Conservation (phyloP, 53 echinoderm and acorn worm species). For the Hippasteria phrygiana region DNA sequence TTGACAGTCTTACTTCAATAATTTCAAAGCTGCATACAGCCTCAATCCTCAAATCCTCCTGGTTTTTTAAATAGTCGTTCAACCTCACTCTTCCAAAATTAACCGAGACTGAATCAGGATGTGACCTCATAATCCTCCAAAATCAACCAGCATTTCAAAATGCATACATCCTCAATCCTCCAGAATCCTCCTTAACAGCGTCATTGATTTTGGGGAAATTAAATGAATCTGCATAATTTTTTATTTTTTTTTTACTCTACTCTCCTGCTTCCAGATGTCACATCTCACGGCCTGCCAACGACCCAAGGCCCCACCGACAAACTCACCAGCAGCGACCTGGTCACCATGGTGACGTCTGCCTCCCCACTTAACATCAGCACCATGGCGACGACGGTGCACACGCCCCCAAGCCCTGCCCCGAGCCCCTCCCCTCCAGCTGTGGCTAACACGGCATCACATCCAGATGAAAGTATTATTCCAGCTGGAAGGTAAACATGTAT, state of each 20-base stretch:
- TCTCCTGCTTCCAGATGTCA: conserved; percentile 20
- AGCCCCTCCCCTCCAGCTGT: conserved; percentile 86
- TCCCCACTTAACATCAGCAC: conserved; percentile 72
- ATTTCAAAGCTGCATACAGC: no score
- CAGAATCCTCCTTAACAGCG: no score
- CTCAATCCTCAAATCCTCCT: background rate
- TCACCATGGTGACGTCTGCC: conserved; percentile 66
- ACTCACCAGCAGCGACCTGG: conserved; percentile 57
- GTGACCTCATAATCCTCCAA: no score
- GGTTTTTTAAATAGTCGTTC: background rate
- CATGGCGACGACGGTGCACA: conserved; percentile 82
- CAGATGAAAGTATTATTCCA: conserved; percentile 81
- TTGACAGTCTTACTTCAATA: no score
- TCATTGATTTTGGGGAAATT: background rate
- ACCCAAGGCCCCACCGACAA: conserved; percentile 57
- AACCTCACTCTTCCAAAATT: no score
- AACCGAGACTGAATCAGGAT: no score
- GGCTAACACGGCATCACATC: conserved; percentile 71
- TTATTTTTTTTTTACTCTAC: background rate
- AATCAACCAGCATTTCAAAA: no score
- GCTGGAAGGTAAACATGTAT: conserved; percentile 68
- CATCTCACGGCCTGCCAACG: conserved; percentile 47
- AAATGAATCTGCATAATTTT: background rate
- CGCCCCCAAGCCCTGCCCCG: conserved; percentile 91
- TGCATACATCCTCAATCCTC: no score